Percentiles rank a stretch among this genome's conserved stretches.
phyloP scores from a whole-genome alignment of 2,888 invertebrate species.

The Hemithea aestivaria region DNA sequence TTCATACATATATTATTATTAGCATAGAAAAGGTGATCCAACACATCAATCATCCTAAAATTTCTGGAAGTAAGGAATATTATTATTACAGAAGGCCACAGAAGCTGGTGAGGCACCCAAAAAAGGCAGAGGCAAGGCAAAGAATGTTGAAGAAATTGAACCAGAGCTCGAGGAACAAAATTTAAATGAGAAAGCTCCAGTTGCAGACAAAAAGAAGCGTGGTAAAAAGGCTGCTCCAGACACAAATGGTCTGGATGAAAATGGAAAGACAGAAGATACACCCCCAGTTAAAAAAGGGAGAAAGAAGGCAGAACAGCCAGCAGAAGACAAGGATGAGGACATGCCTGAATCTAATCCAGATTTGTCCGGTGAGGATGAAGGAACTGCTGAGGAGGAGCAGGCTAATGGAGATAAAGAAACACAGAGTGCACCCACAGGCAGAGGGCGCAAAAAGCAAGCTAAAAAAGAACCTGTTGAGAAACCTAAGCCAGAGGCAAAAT shows the following conservation, averaged over 20 bases:
- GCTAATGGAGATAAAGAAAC: constrained; percentile 50
- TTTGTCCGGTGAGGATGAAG: constrained; percentile 48
- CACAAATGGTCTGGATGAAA: constrained; percentile 35
- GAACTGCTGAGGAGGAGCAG: constrained; percentile 42
- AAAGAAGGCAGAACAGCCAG: constrained; percentile 50
- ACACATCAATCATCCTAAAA: too few species aligned
- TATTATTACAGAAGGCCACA: constrained; percentile 57
- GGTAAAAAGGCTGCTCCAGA: constrained; percentile 52
- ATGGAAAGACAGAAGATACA: constrained; percentile 43
- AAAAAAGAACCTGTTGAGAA: constrained; percentile 57
- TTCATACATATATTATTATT: too few species aligned
- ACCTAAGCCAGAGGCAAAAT: constrained; percentile 37
- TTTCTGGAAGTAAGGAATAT: neutral
- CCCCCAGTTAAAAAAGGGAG: constrained; percentile 55
- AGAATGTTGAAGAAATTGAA: constrained; percentile 41
- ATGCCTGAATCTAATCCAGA: constrained; percentile 40
- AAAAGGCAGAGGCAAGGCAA: constrained; percentile 62
- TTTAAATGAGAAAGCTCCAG: constrained; percentile 29
- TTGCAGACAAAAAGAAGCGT: constrained; percentile 50
- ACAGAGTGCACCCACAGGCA: constrained; percentile 33
- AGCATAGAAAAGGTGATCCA: too few species aligned
- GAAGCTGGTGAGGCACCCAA: constrained; percentile 58
- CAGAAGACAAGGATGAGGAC: constrained; percentile 35
- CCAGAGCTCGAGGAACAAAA: constrained; percentile 31
- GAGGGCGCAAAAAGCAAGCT: constrained; percentile 54